Conservation (phyloP, 2,113 vertebrate genomes). For the Ciconia maguari region DNA sequence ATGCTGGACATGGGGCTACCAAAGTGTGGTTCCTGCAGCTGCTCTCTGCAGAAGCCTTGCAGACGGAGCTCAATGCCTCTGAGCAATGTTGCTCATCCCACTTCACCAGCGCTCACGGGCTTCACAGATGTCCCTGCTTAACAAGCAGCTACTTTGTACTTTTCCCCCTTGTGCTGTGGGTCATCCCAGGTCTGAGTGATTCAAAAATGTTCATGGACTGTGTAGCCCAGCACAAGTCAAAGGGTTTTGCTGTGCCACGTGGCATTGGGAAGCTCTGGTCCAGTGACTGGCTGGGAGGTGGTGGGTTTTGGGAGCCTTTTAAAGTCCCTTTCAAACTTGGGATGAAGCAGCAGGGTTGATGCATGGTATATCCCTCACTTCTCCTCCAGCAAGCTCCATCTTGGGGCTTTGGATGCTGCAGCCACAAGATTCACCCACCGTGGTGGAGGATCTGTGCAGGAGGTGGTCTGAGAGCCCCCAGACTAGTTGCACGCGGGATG, state of each 20-base stretch:
- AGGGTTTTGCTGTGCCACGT: not conserved
- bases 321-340: not conserved
- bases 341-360: not conserved
- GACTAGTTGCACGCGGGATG: rapidly evolving
- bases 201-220: not conserved
- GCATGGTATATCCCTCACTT: rapidly evolving
- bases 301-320: not conserved
- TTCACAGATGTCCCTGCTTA: not conserved
- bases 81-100: not conserved
- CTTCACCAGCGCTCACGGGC: not conserved
- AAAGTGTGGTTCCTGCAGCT: not conserved
- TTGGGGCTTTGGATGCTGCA: not conserved
- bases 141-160: not conserved
- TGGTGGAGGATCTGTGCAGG: not conserved
- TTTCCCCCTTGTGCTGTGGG: not conserved
- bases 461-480: not conserved
- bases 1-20: not conserved
- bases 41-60: not conserved
- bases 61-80: rapidly evolving
- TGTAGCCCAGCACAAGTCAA: not conserved
- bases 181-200: not conserved
- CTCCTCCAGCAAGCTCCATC: not conserved
- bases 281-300: rapidly evolving
- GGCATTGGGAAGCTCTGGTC: rapidly evolving
- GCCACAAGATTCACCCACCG: not conserved